Conservation (phyloP, 2,888 invertebrate genomes). For the Drosophila borealis region DNA sequence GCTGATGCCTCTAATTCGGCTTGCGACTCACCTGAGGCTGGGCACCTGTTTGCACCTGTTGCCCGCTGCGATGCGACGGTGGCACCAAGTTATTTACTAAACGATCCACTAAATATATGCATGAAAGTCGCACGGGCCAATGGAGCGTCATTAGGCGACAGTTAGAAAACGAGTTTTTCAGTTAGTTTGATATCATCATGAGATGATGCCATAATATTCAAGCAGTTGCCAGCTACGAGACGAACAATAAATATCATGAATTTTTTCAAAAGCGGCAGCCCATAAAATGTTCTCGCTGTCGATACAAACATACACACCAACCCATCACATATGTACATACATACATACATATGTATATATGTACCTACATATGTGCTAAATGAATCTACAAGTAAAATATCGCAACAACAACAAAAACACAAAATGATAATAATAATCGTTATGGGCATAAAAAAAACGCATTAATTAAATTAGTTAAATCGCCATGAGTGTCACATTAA, state of each 20-base stretch:
- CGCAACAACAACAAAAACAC: slow-evolving; percentile 28
- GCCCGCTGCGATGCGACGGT: slow-evolving; percentile 30
- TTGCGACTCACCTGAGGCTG: slow-evolving; percentile 1
- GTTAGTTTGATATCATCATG: slow-evolving; percentile 26
- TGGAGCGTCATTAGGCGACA: slow-evolving; percentile 58
- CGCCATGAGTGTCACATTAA: slow-evolving; percentile 71
- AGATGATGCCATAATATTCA: slow-evolving; percentile 49
- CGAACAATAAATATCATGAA: slow-evolving; percentile 46
- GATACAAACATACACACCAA: slow-evolving; percentile 14
- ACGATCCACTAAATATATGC: slow-evolving; percentile 58
- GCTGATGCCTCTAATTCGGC: slow-evolving; percentile 1
- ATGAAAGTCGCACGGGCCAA: slow-evolving; percentile 65
- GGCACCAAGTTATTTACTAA: slow-evolving; percentile 47
- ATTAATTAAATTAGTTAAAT: slow-evolving; percentile 75
- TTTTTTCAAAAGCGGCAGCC: slow-evolving; percentile 43
- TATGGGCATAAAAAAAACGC: slow-evolving; percentile 53
- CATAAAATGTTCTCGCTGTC: slow-evolving; percentile 44
- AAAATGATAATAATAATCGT: slow-evolving; percentile 66
- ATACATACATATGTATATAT: not conserved
- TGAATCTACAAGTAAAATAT: slow-evolving; percentile 12
- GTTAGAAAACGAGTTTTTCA: slow-evolving; percentile 62
- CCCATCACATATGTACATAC: not conserved
- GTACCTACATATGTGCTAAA: slow-evolving; percentile 4
- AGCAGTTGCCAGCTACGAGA: slow-evolving; percentile 24
- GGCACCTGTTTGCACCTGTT: slow-evolving; percentile 58